A percentile compares a stretch with the other conserved stretches of the same genome.
Evolutionary conservation across 2,113 vertebrate genomes (phyloP).

Genomic region (Planiliza haematocheilus): DNA sequence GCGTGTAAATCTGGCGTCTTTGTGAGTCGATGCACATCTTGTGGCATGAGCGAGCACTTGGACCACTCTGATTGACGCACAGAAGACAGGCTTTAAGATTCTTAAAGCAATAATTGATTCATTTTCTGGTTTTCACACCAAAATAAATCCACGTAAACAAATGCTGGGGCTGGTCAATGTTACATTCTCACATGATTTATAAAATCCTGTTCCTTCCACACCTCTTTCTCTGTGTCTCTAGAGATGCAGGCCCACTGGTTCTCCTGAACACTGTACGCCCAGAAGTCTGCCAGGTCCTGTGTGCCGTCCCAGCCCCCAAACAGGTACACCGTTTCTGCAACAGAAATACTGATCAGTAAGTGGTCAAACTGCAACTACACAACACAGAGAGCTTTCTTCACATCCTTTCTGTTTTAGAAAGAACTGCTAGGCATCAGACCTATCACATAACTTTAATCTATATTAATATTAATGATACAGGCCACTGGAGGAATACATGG

Average conservation of each 20-base stretch:
- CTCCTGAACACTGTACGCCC: constrained; percentile 98
- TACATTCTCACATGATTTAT: too few species aligned
- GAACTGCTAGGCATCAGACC: too few species aligned
- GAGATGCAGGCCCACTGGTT: constrained; percentile 99
- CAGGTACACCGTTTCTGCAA: constrained; percentile 95
- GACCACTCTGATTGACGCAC: constrained; percentile 86
- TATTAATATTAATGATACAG: too few species aligned
- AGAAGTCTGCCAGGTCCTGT: constrained; percentile 99
- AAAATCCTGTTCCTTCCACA: constrained; percentile 57
- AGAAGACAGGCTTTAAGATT: constrained; percentile 2
- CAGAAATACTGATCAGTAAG: neutral
- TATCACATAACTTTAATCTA: too few species aligned
- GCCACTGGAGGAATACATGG: too few species aligned
- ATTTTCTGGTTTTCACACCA: too few species aligned
- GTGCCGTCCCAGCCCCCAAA: constrained; percentile 99
- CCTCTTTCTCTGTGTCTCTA: constrained; percentile 98
- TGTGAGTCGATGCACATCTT: constrained; percentile 99
- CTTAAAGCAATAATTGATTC: neutral
- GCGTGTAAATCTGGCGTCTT: constrained; percentile 95
- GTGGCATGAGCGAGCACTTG: constrained; percentile 97
- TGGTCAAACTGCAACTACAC: neutral
- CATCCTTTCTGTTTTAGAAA: too few species aligned
- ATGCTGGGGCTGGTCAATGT: too few species aligned
- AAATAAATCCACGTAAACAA: too few species aligned
- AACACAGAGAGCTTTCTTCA: neutral